Evolutionary conservation across 1,140 invertebrate genomes (phyloP).

Genomic region (Colletes latitarsis): DNA sequence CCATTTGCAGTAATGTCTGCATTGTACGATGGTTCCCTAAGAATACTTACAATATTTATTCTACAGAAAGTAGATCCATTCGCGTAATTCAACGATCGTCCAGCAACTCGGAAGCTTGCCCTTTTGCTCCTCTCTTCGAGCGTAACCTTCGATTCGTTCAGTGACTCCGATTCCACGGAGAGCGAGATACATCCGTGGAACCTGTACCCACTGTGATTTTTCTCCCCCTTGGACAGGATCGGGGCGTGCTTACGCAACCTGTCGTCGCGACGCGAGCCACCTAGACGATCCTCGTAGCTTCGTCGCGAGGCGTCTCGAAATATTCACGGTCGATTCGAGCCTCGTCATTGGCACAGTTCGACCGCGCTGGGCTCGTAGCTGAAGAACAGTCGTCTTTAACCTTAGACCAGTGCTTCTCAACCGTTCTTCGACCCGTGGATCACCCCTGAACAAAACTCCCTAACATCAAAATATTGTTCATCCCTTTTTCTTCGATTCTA

Average conservation of each 20-base stretch:
- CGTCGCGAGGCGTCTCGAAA: neutral
- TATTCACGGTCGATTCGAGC: conserved; percentile 10
- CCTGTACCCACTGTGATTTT: neutral
- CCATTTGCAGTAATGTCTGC: no score
- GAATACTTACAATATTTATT: no score
- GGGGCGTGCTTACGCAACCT: neutral
- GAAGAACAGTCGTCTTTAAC: no score
- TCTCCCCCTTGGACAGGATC: neutral
- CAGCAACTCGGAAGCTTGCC: conserved; percentile 28
- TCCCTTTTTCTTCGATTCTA: no score
- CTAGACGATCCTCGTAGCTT: neutral
- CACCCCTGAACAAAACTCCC: no score
- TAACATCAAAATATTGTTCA: no score
- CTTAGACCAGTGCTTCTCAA: no score
- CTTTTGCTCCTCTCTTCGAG: conserved; percentile 1
- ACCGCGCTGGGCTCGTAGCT: no score
- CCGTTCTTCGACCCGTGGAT: no score
- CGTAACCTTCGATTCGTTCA: conserved; percentile 50
- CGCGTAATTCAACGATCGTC: neutral
- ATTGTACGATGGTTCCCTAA: no score
- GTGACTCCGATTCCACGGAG: conserved; percentile 38
- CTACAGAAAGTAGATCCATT: no score
- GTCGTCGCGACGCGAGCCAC: neutral
- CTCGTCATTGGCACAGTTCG: conserved; percentile 33
- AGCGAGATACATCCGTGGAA: conserved; percentile 7